Base-by-base conservation (phyloP, 2,797 vertebrate genomes). In the Gambusia yucatana region DNA sequence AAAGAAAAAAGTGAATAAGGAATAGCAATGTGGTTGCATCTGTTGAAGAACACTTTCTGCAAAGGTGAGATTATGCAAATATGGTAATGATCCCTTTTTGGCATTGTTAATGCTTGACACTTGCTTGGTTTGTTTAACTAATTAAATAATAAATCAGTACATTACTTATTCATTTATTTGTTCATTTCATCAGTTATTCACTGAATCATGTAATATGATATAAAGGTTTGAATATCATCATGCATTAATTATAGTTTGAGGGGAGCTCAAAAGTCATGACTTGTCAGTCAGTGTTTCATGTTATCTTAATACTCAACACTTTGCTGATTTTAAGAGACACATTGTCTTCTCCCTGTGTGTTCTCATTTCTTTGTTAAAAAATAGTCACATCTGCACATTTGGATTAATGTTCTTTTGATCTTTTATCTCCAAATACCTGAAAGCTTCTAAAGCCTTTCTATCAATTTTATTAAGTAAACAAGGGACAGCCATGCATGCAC, bases 91-190 rank as follows among this genome's bases (percentile, higher is more conserved):
- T 84, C 75, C 46, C 48, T 78, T 88, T 83, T 28, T n/a, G 84
- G 84, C 81, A 76, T 41, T 84, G 88, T 82, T 81, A 79, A 73
- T 79, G 46, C 80, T 70, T 85, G 78, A 80, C 77, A 78, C 25
- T 72, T 74, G 55, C 82, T 86, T 89, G 77, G 87, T 90, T 92
- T 91, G 87, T 92, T 87, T 61, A 83, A 77, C 82, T 90, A 90
- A 92, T 90, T 87, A 82, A 90, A 93, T 88, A 87, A 87, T 88
- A 84, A 89, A 93, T 88, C 39, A 86, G 84, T 87, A 85, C 89
- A 93, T 92, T 90, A 88, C 72, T 89, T 87, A 92, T 92, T 93
- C 85, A 92, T 91, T 87, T 79, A 87, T 86, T 91, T 91, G 79
- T 77, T 89, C 76, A 73, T 86, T 89, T 91, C 84, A 91, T 91